Evolutionary conservation across 2,797 vertebrate species (phyloP), one percentile per base, ranked within the genome.

Genomic region (Cephalopachus bancanus): DNA sequence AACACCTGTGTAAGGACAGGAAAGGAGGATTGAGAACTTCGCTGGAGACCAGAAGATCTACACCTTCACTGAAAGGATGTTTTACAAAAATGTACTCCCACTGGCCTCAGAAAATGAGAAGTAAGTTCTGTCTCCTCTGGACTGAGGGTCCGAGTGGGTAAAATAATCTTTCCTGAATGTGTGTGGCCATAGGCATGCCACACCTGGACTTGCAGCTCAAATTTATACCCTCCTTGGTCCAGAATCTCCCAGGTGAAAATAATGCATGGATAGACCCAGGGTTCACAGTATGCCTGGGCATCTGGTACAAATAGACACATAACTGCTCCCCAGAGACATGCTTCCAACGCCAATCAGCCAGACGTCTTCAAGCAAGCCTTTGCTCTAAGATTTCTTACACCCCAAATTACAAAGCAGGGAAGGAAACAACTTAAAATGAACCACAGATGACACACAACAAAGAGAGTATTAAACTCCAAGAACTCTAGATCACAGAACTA

Each of bases 41-140:
- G 22, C 30, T 74, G 89, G 65, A 65, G 60, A 14, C 75, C 86
- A 10, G 11, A 93, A 89, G 51, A 85, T 33, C 3, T 17, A 71
- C 0, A 86, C 44, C n/a, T 87, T 81, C 33, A 44, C n/a, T 74
- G 22, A 60, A 86, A 57, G 28, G 1, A 5, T 62, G 51, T 65
- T 85, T 85, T 84, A 76, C 78, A 57, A 95, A 93, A 95, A 49
- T 30, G 55, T 71, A 55, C 11, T 92, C 76, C 59, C 10, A 16
- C 28, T 83, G 84, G 30, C 55, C 49, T 83, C 91, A n/a, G 49
- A n/a, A 93, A 97, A 79, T 60, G 19, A 79, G 59, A 94, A 93
- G 37, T 19, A 72, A 83, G 28, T 8, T 37, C 6, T 69, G 10
- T 78, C 65, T 83, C 22, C 62, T 59, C 62, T 20, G 37, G 16